phyloP scores from a whole-genome alignment of 2,888 invertebrate species.

The Gastrophysa polygoni region DNA sequence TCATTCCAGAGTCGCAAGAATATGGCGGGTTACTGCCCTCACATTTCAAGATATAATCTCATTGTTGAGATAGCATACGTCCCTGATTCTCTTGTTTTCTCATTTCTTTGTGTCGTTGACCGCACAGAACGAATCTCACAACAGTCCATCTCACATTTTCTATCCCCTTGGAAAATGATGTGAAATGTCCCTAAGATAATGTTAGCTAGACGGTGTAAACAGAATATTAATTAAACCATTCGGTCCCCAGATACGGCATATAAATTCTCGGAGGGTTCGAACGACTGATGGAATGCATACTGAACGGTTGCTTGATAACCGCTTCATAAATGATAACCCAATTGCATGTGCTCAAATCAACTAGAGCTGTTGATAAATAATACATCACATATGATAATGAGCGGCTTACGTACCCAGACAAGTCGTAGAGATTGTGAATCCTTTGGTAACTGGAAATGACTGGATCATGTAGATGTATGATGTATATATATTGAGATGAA shows the following conservation, averaged over 20 bases:
- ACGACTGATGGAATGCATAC: slow-evolving; percentile 26
- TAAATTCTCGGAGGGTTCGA: slow-evolving; percentile 19
- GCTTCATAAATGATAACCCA: slow-evolving; percentile 26
- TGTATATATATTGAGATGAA: no score
- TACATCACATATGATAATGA: no score
- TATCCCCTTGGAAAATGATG: background rate
- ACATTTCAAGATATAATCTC: no score
- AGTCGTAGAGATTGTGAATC: no score
- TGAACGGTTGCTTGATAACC: slow-evolving; percentile 22
- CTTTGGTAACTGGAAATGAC: no score
- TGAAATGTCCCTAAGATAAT: slow-evolving; percentile 19
- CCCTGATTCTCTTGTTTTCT: no score
- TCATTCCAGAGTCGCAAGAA: no score
- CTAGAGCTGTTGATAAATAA: background rate
- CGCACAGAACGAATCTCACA: background rate
- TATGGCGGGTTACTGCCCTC: background rate
- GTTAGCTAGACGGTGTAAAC: slow-evolving; percentile 21
- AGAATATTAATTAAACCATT: slow-evolving; percentile 28
- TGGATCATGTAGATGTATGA: no score
- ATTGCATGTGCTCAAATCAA: slow-evolving; percentile 18
- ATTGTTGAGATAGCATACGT: no score
- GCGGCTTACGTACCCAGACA: no score
- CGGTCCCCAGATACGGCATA: slow-evolving; percentile 12
- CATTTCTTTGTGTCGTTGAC: no score
- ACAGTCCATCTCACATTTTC: background rate